Percentiles rank a stretch among this genome's conserved stretches.
Evolutionary conservation across 2,888 invertebrate genomes (phyloP).

Genomic region (Cerceris rybyensis): DNA sequence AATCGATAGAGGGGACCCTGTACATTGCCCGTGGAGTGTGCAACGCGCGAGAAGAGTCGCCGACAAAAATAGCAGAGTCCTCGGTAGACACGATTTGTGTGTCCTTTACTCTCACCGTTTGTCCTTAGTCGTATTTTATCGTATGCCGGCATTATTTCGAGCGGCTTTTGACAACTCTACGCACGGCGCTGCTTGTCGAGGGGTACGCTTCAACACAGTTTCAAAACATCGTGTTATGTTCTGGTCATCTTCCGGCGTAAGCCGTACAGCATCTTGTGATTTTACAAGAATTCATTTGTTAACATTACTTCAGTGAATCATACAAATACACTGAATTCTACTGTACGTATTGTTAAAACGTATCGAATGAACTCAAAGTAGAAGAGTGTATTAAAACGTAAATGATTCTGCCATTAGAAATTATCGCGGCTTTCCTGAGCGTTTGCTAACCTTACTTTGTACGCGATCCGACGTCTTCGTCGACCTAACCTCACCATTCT

Average conservation of each 20-base stretch:
- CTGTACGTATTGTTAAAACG: no score
- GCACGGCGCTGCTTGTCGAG: conserved; percentile 31
- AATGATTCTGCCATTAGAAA: no score
- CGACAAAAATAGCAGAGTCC: conserved; percentile 59
- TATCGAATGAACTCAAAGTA: no score
- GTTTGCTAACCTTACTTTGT: neutral
- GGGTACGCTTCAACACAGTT: conserved; percentile 14
- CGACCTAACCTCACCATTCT: neutral
- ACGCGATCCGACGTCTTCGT: neutral
- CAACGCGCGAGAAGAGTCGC: conserved; percentile 40
- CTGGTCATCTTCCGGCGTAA: neutral
- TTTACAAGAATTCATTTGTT: neutral
- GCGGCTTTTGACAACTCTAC: conserved; percentile 18
- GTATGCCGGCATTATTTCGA: conserved; percentile 32
- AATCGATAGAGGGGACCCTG: conserved; percentile 71
- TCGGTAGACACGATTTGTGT: conserved; percentile 16
- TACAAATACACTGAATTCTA: no score
- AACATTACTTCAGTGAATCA: neutral
- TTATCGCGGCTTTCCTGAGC: neutral
- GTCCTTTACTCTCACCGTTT: conserved; percentile 18
- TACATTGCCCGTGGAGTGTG: conserved; percentile 51
- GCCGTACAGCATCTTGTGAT: neutral
- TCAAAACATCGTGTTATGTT: conserved; percentile 35
- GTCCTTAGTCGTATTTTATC: conserved; percentile 32
- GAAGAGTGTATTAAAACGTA: no score